Evolutionary conservation across 2,797 vertebrate genomes (phyloP), one percentile per base, ranked within the genome.

Genomic region (Cirrhinus mrigala): DNA sequence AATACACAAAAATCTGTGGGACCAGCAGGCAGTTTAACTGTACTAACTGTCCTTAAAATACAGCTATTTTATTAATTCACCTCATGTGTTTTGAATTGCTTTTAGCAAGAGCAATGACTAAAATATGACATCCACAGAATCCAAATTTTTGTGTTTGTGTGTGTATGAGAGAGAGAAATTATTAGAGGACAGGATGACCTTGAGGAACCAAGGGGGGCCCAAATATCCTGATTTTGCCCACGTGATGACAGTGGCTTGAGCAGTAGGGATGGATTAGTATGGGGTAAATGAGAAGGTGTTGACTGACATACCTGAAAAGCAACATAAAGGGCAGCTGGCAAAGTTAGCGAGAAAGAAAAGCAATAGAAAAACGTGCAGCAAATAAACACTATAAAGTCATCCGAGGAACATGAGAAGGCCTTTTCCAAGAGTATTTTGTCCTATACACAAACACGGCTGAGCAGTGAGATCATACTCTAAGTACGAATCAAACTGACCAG

Each of bases 381-480:
- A 52, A 54, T 11, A 50, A 82, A 74, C 12, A n/a, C 56, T 27
- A 40, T 64, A 56, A 68, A 46, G 60, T 68, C 48, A 52, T 7
- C 27, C 6, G 12, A 66, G 71, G 15, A 27, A 66, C 16, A 6
- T 15, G 12, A 76, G 58, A 27, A 50, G 27, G 20, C 66, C 44
- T 22, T 48, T 58, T 62, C n/a, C 3, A 77, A 22, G 66, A 70
- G 37, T 14, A 12, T 27, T 52, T 64, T 79, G 58, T 40, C 18
- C 50, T 46, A 64, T 68, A 85, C 15, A 80, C 29, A 62, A 46
- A 83, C 20, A 20, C 50, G 37, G 33, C 33, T 58, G 46, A 83
- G 62, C 27, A 68, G 54, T 87, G 73, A 85, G 71, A 77, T 87
- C 87, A 89, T 85, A 81, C 52, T 78, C 80, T 78, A 85, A 81